Evolutionary conservation across 2,888 invertebrate genomes (phyloP), one percentile per base, ranked within the genome.

Genomic region (Agrotis segetum): DNA sequence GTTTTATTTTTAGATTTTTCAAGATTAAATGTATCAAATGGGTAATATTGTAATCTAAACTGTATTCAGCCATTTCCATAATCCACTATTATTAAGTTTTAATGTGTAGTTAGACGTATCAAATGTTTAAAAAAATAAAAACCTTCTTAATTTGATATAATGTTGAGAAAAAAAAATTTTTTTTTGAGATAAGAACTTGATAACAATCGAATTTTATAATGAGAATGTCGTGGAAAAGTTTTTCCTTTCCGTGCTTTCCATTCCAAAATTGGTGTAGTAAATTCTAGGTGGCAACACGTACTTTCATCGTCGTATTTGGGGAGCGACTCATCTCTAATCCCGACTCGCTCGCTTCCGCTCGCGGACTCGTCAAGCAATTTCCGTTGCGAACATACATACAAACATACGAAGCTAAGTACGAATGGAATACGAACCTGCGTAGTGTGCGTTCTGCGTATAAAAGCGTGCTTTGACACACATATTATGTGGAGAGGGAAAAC

Each of bases 341-440:
- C 68, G 78, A 80, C 77, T 79, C 79, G 74, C 72, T 78, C 76
- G 81, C 82, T 90, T 91, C 92, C 92, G 89, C 74, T 89, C 76
- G 82, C 85, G 79, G 81, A 87, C 87, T 89, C 88, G 90, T 89
- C 85, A 79, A 74, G 89, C 88, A 92, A 93, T 93, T 92, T 93
- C 93, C 93, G 90, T 82, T 85, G 71, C 72, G 53, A 47, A 29
- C 49, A 49, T 44, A 69, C 24, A 21, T 47, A 50, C 40, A 71
- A 65, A 75, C 74, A 71, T 77, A 61, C 46, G 46, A 47, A 71
- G 50, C 17, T 71, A 63, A 44, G 58, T 62, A 74, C 64, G 71
- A 53, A 76, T 52, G 52, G 59, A 60, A 62, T 71, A 49, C 52
- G 21, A 3, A 59, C 53, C 46, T 47, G 58, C 21, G 24, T 19